Conservation (phyloP, 2,113 vertebrate species). For the Capra hircus region DNA sequence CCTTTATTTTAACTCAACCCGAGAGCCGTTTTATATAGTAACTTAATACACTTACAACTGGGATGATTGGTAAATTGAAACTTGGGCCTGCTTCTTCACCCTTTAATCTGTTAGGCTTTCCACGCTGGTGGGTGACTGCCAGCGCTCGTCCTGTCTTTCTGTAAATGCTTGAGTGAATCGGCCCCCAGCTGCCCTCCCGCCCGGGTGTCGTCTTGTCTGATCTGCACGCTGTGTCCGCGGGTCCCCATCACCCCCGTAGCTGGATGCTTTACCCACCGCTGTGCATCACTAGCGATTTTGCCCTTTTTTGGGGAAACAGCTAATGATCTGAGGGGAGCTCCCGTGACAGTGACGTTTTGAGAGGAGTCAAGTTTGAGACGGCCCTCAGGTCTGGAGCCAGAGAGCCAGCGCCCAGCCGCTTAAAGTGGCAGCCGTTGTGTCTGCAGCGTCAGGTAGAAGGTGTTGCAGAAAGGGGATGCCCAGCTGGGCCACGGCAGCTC, state of each 20-base stretch:
- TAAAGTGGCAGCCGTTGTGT: rapidly evolving
- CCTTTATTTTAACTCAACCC: background rate
- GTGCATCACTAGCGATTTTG: background rate
- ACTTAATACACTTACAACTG: background rate
- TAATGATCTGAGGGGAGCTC: background rate
- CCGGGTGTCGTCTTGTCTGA: rapidly evolving
- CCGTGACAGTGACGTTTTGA: background rate
- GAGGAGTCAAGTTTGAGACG: background rate
- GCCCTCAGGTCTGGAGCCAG: background rate
- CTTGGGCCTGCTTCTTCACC: background rate
- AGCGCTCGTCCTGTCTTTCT: too few species aligned
- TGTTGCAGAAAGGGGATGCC: too few species aligned
- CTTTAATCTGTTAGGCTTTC: background rate
- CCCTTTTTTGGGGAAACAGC: background rate
- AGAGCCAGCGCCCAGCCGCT: background rate
- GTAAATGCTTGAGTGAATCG: rapidly evolving
- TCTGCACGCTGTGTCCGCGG: rapidly evolving
- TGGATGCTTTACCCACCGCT: background rate
- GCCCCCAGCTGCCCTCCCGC: background rate
- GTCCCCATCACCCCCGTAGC: rapidly evolving
- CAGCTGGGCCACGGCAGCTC: background rate
- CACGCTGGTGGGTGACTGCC: background rate
- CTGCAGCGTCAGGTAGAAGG: rapidly evolving
- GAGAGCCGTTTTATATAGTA: background rate
- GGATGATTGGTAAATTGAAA: background rate